Base-by-base conservation (phyloP, 2,888 invertebrate species). In the Anthophora plumipes region DNA sequence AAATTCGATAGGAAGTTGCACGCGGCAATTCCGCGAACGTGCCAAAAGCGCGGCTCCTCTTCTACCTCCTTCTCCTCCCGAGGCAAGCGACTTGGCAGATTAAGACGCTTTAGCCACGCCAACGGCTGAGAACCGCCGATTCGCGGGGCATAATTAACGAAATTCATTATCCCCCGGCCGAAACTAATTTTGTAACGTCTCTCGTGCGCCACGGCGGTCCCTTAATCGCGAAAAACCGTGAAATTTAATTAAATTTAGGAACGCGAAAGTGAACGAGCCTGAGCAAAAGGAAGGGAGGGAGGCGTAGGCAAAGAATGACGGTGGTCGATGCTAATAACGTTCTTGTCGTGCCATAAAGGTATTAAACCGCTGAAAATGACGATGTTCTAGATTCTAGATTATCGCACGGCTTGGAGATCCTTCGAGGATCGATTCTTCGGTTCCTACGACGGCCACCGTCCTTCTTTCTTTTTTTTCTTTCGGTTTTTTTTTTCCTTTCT, bases 241-340 rank as follows among this genome's bases (percentile, higher is more conserved):
- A 93, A 93, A 92, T 93, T 93, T 93, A 93, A 93, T 93, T 93
- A 93, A 93, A 93, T 93, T 92, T 92, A 92, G 92, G 92, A 92
- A 92, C 90, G 90, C 90, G 90, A 91, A 90, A 91, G 90, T 89
- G 91, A 91, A 91, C 90, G 90, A 90, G 90, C 86, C 82, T 17
- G 50, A n/a, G 50, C 31, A 7, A 17, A 17, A 57, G 17, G 55
- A 12, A 0, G 39, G 39, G 39, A 12, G 14, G 50, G 17, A 12
- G 50, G 50, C 20, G 84, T 82, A 77, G 82, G 84, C 80, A 82
- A 82, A 82, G 88, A 78, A 83, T 77, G 85, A 69, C 81, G 89
- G 89, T 86, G 90, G 88, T 91, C 91, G 90, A 88, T 90, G 89
- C 91, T 92, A 91, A 92, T 91, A 91, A 91, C 90, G 90, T 89